These are phyloP conservation scores for Cosmia pyralina DNA, from an alignment of 2,888 invertebrate species.

Conservation along the genomic window DNA sequence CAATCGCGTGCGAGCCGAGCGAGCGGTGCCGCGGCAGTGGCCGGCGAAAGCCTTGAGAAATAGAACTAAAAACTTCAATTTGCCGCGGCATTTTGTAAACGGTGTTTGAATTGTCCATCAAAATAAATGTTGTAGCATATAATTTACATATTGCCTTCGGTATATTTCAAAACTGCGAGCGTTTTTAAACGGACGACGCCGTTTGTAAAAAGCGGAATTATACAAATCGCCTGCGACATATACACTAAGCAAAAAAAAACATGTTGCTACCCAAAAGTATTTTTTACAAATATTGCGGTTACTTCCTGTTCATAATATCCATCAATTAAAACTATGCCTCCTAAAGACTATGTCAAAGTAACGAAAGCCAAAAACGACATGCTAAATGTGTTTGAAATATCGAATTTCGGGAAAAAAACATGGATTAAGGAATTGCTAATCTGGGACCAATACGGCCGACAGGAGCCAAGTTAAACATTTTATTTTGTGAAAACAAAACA, in stretches of 20 bases:
- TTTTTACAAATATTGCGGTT: neutral
- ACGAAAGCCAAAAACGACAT: conserved; percentile 38
- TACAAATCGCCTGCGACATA: no score
- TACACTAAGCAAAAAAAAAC: neutral
- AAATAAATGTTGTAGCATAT: no score
- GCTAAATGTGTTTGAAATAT: conserved; percentile 45
- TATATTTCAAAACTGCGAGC: no score
- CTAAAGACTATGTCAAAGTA: neutral
- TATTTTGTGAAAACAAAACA: conserved; percentile 41
- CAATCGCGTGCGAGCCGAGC: no score
- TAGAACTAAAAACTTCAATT: no score
- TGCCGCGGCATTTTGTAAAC: no score
- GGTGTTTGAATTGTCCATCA: no score
- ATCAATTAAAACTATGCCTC: conserved; percentile 16
- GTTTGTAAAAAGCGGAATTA: no score
- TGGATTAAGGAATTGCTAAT: conserved; percentile 41
- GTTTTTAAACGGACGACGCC: no score
- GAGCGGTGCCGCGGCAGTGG: no score
- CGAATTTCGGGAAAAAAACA: conserved; percentile 50
- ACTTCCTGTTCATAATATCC: conserved; percentile 7
- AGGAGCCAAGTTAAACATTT: conserved; percentile 59
- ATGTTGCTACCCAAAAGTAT: neutral
- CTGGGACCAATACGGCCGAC: conserved; percentile 41
- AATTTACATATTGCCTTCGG: no score
- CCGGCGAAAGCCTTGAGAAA: no score